A percentile compares a stretch with the other conserved stretches of the same genome.
These are phyloP conservation scores for Oscarella lobularis DNA, from an alignment of 37 sponge, comb jelly and placozoan genomes.

Conservation along the genomic window DNA sequence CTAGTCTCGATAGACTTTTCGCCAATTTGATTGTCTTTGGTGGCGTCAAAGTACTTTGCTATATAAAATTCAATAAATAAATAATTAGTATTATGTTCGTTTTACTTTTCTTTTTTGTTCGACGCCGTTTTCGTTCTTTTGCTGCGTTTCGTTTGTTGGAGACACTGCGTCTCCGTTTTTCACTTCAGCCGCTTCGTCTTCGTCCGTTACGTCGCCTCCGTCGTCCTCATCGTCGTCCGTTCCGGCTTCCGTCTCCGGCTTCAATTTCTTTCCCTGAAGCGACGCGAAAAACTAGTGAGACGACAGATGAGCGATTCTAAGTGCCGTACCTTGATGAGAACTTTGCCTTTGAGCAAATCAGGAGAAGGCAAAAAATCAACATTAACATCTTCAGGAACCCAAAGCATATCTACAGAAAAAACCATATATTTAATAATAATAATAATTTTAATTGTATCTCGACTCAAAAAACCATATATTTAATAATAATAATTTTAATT, in stretches of 20 bases:
- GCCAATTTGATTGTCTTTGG: background rate
- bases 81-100: too few relatives aligned
- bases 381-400: background rate
- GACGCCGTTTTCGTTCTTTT: too few relatives aligned
- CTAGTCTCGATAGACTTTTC: background rate
- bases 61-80: too few relatives aligned
- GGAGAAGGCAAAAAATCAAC: slow-evolving; percentile 30
- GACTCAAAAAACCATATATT: background rate
- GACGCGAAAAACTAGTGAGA: background rate
- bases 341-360: slow-evolving; percentile 33
- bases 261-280: slow-evolving; percentile 17
- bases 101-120: too few relatives aligned
- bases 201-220: slow-evolving; percentile 15
- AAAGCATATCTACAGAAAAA: slow-evolving; percentile 12
- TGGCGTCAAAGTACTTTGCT: too few relatives aligned
- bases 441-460: background rate
- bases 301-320: too few relatives aligned
- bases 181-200: slow-evolving; percentile 17
- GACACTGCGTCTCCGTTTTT: background rate
- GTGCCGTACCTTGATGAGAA: slow-evolving; percentile 43
- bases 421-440: background rate
- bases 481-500: background rate
- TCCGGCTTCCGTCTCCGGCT: slow-evolving; percentile 8
- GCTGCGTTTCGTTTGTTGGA: too few relatives aligned
- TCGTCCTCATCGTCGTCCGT: slow-evolving; percentile 1